Evolutionary conservation across 2,797 vertebrate species (phyloP).

Genomic region (Amniataba percoides): DNA sequence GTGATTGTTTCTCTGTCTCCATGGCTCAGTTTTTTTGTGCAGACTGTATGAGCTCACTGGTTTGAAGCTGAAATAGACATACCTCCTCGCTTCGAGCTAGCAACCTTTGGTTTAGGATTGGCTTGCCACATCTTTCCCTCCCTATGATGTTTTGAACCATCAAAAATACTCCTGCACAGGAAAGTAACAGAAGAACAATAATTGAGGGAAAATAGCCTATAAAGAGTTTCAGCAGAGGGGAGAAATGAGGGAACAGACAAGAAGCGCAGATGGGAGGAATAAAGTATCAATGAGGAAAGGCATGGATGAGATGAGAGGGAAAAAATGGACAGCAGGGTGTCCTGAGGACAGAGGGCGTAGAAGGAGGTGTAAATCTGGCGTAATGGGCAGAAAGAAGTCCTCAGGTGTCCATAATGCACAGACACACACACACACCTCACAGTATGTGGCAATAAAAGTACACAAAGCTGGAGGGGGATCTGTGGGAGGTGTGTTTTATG

Average conservation of each 20-base stretch:
- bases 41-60: not conserved
- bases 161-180: not conserved
- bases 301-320: constrained; percentile 13
- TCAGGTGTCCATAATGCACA: constrained; percentile 35
- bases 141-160: not conserved
- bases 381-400: constrained; percentile 61
- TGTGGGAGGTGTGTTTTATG: constrained; percentile 54
- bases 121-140: not conserved
- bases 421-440: constrained; percentile 20
- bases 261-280: constrained; percentile 29
- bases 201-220: constrained; percentile 7
- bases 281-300: constrained; percentile 27
- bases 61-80: not conserved
- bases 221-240: constrained; percentile 11
- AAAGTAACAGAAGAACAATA: not conserved
- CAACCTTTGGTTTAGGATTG: not conserved
- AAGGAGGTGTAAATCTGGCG: constrained; percentile 63
- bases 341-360: constrained; percentile 38
- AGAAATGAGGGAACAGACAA: constrained; percentile 30
- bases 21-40: not conserved
- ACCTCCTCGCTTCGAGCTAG: not conserved
- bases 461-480: constrained; percentile 28
- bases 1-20: constrained; percentile 7
- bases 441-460: constrained; percentile 32
- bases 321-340: constrained; percentile 45